Evolutionary conservation across 2,888 invertebrate genomes (phyloP).

Genomic region (Leptogaster cylindrica): DNA sequence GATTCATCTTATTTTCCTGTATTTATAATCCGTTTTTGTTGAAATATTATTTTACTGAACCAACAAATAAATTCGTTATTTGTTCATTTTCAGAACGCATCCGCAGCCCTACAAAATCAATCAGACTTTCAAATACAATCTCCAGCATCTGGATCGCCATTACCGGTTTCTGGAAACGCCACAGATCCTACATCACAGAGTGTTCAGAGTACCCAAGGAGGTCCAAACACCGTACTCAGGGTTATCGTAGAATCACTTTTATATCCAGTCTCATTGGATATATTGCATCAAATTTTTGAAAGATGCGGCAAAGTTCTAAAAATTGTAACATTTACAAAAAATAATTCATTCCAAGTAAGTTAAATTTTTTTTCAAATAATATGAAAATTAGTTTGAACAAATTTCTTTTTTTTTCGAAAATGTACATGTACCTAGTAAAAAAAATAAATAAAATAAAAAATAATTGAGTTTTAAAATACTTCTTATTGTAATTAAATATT

Average conservation of each 20-base stretch:
- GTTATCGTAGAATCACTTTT: conserved; percentile 99
- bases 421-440: too few species aligned
- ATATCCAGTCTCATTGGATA: conserved; percentile 97
- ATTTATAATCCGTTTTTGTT: too few species aligned
- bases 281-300: conserved; percentile 97
- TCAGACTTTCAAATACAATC: conserved; percentile 68
- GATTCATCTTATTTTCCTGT: too few species aligned
- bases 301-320: conserved; percentile 98
- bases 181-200: conserved; percentile 61
- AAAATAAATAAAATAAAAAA: conserved; percentile 19
- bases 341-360: conserved; percentile 75
- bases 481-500: too few species aligned
- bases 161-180: conserved; percentile 65
- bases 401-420: too few species aligned
- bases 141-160: conserved; percentile 70
- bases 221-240: conserved; percentile 94
- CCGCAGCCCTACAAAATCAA: conserved; percentile 85
- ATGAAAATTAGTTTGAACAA: too few species aligned
- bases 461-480: too few species aligned
- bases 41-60: too few species aligned
- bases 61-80: too few species aligned
- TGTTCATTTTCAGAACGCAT: conserved; percentile 74
- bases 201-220: conserved; percentile 70
- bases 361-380: too few species aligned
- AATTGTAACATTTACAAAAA: conserved; percentile 99